A percentile compares a stretch with the other conserved stretches of the same genome.
Evolutionary conservation across 2,888 invertebrate genomes (phyloP).

Genomic region (Pterobdella sp.): DNA sequence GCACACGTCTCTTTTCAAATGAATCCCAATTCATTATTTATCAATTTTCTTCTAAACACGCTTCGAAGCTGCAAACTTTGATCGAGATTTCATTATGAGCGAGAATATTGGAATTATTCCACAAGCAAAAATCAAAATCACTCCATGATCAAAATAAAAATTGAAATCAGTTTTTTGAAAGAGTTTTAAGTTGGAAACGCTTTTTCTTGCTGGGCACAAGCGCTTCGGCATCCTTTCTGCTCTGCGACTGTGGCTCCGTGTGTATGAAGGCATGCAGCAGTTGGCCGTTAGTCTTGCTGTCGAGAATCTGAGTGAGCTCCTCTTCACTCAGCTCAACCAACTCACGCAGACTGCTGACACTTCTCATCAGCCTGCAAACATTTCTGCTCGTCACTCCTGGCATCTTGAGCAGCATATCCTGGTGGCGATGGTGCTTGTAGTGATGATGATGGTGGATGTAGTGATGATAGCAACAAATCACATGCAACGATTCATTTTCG

Average conservation of each 20-base stretch:
- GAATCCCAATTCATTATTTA: no score
- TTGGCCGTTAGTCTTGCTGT: conserved; percentile 54
- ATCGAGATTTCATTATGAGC: no score
- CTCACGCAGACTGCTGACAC: conserved; percentile 62
- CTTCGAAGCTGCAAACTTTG: no score
- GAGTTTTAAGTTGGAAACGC: background rate
- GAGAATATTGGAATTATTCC: no score
- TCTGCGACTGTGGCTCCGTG: conserved; percentile 51
- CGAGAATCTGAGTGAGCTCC: conserved; percentile 64
- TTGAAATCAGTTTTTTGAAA: background rate
- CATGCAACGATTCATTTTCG: no score
- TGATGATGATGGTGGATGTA: no score
- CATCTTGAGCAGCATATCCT: conserved; percentile 72
- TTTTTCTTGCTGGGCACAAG: background rate
- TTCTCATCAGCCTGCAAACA: conserved; percentile 66
- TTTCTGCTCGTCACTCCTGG: conserved; percentile 84
- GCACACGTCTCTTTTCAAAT: no score
- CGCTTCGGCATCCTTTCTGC: background rate
- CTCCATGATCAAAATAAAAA: background rate
- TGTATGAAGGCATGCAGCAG: conserved; percentile 50
- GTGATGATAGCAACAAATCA: no score
- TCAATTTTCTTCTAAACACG: no score
- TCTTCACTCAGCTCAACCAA: conserved; percentile 56
- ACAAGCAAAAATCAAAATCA: no score
- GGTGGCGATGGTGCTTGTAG: no score